Evolutionary conservation across 2,797 vertebrate genomes (phyloP).

Genomic region (Aselliscus stoliczkanus): DNA sequence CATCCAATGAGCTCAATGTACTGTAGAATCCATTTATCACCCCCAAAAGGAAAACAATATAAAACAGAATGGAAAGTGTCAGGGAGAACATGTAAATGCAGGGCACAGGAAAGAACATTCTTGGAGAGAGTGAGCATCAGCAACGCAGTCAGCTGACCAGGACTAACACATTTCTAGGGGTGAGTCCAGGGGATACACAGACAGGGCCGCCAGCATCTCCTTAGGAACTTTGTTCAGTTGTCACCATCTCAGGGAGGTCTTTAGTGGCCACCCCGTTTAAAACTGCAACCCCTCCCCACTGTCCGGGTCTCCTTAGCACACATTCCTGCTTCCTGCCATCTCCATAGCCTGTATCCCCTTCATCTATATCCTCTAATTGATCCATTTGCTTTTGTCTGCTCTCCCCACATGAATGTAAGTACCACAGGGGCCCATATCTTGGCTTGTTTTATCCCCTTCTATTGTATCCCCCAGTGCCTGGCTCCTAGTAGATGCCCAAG

Average conservation of each 20-base stretch:
- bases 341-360: not conserved
- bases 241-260: not conserved
- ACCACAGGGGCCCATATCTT: not conserved
- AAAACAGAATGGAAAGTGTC: not conserved
- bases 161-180: not conserved
- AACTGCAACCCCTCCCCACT: not conserved
- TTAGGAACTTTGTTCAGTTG: not conserved
- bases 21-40: not conserved
- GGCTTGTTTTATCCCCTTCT: not conserved
- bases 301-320: not conserved
- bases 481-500: not conserved
- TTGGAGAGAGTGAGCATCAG: not conserved
- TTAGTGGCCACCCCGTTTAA: not conserved
- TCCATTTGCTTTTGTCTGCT: not conserved
- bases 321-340: not conserved
- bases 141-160: no score
- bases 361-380: not conserved
- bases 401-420: not conserved
- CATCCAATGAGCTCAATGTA: not conserved
- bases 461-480: not conserved
- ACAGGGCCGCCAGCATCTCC: not conserved
- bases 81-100: not conserved
- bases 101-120: not conserved
- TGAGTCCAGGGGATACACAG: accelerated
- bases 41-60: not conserved